Evolutionary conservation across 92 coral and sea anemone species (phyloP).

Genomic region (Siderastrea siderea): DNA sequence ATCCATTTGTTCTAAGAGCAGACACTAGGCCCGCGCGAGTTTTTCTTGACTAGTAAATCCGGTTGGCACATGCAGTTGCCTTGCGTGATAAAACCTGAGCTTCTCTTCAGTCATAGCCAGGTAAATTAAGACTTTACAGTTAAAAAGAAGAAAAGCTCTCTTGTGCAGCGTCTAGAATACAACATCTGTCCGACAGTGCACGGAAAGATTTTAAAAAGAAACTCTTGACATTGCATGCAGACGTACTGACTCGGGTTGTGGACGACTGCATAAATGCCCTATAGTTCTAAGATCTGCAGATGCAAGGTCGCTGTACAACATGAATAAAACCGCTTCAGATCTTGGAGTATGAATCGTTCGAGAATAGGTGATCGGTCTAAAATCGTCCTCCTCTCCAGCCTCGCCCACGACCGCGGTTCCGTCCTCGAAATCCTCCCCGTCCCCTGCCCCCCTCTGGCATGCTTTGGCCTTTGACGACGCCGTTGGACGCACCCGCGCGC

Average conservation of each 20-base stretch:
- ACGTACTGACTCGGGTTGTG: not conserved
- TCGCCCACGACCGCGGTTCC: slow-evolving; percentile 70
- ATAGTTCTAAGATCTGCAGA: not conserved
- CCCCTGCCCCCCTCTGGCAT: slow-evolving; percentile 88
- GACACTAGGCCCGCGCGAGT: not conserved
- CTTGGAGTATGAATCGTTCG: not conserved
- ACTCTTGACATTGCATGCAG: not conserved
- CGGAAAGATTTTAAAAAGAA: not conserved
- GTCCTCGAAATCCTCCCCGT: slow-evolving; percentile 72
- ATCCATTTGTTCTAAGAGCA: too few species aligned
- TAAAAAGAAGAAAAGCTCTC: not conserved
- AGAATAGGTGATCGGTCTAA: slow-evolving; percentile 13
- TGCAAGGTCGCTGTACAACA: slow-evolving; percentile 8
- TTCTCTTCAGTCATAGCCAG: not conserved
- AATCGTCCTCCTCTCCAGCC: slow-evolving; percentile 67
- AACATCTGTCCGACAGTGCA: not conserved
- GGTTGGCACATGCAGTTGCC: too few species aligned
- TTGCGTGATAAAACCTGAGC: too few species aligned
- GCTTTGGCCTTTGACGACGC: slow-evolving; percentile 86
- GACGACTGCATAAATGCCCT: slow-evolving; percentile 20
- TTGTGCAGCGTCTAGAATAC: not conserved
- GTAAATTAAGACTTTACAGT: not conserved
- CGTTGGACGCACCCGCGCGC: slow-evolving; percentile 90
- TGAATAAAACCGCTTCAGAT: slow-evolving; percentile 7
- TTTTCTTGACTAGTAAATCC: not conserved